Base-by-base conservation (phyloP, 2,888 invertebrate genomes). In the Andrena minutula region DNA sequence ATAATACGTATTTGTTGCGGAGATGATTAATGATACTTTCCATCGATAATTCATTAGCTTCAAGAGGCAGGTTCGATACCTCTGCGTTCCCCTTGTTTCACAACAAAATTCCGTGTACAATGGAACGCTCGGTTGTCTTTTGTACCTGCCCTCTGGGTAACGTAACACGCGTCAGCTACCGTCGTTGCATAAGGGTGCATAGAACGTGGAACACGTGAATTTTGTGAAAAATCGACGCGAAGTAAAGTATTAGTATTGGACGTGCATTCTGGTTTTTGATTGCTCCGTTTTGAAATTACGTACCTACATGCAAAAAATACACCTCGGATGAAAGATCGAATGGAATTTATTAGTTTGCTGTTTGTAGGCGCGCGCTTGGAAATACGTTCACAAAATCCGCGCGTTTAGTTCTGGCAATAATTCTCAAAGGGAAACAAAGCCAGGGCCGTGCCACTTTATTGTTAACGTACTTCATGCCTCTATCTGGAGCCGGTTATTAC, bases 401-500 rank as follows among this genome's bases (percentile, higher is more conserved):
- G 60, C 72, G 72, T 73, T 86, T 74, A 72, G 64, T 32, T 28
- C 61, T 72, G 23, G 64, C 72, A 82, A 80, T 86, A 82, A 86
- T 86, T 86, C 85, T 76, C 72, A 23, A 68, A 53, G 77, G 65
- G 74, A 80, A 85, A 86, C 83, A 79, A 86, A 79, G 85, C 73
- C 60, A 26, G 60, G 30, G 53, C 58, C 28, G 77, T 73, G 80
- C 76, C 73, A 77, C 72, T 87, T 87, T 85, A 85, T 87, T 86
- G 76, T 78, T 79, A 73, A 70, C 81, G 79, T 71, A 78, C 69
- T 74, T 53, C 69, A 70, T 47, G 76, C 73, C 78, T 86, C 82
- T 86, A 83, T 86, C 85, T 87, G 83, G 83, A 79, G 70, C 79
- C 85, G 8, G 80, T 79, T 85, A 76, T 83, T 81, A 77, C 71